Base-by-base conservation (phyloP, 1,140 invertebrate species). In the Telenomus remus region DNA sequence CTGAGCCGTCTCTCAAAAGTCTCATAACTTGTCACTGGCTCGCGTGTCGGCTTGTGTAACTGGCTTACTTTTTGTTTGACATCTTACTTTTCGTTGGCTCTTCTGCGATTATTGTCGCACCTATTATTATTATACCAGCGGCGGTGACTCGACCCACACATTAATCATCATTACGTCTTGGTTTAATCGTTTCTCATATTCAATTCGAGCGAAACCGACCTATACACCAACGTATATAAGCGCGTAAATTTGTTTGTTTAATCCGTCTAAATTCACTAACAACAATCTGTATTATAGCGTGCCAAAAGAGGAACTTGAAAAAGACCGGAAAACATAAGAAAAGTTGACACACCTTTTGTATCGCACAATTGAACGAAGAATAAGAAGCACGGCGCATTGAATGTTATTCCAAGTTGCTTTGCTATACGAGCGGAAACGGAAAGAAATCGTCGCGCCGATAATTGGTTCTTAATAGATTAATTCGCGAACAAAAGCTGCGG, bases 391-490 rank as follows among this genome's bases (percentile, higher is more conserved):
- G 64, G 7, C 39, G 0, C 11, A 33, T 56, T 11, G 54, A 64
- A 53, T 33, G 60, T 37, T 64, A 35, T 39, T 61, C 33, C 7
- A 13, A 0, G 4, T n/a, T 33, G 46, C 44, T 61, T 63, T 43
- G 9, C 6, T n/a, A n/a, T 44, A 27, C 1, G 11, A 61, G 14
- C 76, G 70, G 76, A 78, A 78, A 64, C 76, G 69, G 76, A 69
- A 61, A 59, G 48, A 64, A n/a, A 8, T 43, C 34, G 50, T 54
- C 44, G 79, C 78, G 76, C 51, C 79, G 76, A 86, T 88, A 88
- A 88, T 87, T 88, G 85, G 82, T 75, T 76, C 66, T 84, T 86
- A 87, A 88, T 87, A 86, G 84, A 87, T 87, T 88, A 87, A 87
- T 86, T 87, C 80, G 80, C 76, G 68, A 44, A 87, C 82, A 88